These are phyloP conservation scores for Jacana jacana DNA, from an alignment of 2,113 vertebrate genomes.

Conservation along the genomic window DNA sequence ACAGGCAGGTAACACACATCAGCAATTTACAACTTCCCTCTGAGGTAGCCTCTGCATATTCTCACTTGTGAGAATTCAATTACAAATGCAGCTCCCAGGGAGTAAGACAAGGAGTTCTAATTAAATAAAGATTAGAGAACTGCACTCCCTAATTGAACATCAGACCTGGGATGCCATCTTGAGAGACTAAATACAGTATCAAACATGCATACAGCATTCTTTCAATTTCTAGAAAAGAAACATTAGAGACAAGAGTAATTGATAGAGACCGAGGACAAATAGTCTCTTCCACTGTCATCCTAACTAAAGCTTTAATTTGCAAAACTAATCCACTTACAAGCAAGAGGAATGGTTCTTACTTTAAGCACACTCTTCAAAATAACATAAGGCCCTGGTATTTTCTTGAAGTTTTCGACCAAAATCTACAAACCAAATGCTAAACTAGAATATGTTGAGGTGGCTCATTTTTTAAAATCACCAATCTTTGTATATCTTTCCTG, in stretches of 20 bases:
- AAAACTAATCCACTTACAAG: slow-evolving; percentile 44
- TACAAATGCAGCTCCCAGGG: slow-evolving; percentile 39
- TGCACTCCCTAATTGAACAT: slow-evolving; percentile 34
- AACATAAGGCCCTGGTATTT: background rate
- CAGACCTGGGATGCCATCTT: slow-evolving; percentile 36
- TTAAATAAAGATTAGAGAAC: slow-evolving; percentile 57
- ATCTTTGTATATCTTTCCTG: background rate
- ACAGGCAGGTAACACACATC: slow-evolving; percentile 22
- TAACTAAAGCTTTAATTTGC: slow-evolving; percentile 37
- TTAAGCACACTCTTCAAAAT: background rate
- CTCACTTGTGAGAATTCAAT: slow-evolving; percentile 64
- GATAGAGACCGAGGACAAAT: slow-evolving; percentile 10
- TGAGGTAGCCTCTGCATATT: slow-evolving; percentile 57
- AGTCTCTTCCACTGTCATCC: background rate
- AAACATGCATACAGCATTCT: background rate
- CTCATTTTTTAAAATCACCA: background rate
- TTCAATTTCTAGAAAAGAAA: slow-evolving; percentile 29
- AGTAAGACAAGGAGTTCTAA: slow-evolving; percentile 50
- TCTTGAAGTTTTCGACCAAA: background rate
- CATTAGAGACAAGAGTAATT: slow-evolving; percentile 2
- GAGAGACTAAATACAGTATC: slow-evolving; percentile 22
- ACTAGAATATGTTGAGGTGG: background rate
- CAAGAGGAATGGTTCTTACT: background rate
- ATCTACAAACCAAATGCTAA: background rate
- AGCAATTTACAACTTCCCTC: background rate